Conservation (phyloP, 2,888 invertebrate species). For the Acanthosepion esculentum region DNA sequence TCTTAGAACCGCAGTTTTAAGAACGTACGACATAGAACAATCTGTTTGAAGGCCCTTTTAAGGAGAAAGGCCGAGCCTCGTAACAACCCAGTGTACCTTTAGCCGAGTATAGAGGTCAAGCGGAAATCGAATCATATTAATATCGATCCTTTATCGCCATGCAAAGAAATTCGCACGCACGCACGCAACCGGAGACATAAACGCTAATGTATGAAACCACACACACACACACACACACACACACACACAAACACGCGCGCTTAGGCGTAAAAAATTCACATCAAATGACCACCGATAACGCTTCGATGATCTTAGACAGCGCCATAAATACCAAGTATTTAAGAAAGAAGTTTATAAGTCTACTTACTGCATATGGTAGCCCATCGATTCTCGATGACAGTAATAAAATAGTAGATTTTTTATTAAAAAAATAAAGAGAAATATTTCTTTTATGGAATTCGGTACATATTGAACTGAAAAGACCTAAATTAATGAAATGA, state of each 20-base stretch:
- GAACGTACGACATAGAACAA: background rate
- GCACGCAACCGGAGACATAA: background rate
- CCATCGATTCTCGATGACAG: background rate
- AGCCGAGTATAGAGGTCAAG: background rate
- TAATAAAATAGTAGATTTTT: background rate
- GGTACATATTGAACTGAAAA: no score
- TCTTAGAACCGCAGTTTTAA: background rate
- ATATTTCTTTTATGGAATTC: background rate
- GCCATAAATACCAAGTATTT: background rate
- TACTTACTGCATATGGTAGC: background rate
- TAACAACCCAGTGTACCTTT: background rate
- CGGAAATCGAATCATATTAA: constrained; percentile 8
- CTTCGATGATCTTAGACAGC: background rate
- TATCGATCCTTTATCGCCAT: background rate
- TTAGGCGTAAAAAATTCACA: background rate
- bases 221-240: background rate
- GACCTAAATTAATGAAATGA: no score
- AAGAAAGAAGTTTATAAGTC: background rate
- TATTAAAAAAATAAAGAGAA: background rate
- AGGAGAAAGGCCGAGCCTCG: background rate
- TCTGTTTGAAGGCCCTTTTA: background rate
- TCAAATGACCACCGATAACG: background rate
- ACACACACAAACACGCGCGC: no score
- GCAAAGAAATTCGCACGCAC: background rate
- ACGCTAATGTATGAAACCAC: background rate